These are phyloP conservation scores for Standfussiana lucernea DNA, from an alignment of 2,888 invertebrate genomes.

Conservation along the genomic window DNA sequence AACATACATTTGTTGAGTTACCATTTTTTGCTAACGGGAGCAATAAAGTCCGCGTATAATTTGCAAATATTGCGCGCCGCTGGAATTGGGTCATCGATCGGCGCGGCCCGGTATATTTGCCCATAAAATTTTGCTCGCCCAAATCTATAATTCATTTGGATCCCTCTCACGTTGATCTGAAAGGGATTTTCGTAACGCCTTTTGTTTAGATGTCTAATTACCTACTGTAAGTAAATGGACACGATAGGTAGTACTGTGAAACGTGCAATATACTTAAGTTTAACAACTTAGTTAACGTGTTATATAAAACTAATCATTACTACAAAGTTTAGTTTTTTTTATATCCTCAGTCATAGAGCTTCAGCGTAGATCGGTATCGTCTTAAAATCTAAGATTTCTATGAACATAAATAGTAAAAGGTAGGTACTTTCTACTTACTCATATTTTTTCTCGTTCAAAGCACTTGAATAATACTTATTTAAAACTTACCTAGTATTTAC, in stretches of 20 bases:
- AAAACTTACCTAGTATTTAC: neutral
- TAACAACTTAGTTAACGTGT: neutral
- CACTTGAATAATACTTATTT: neutral
- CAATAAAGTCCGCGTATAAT: slow-evolving; percentile 30
- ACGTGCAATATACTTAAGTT: neutral
- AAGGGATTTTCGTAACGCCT: neutral
- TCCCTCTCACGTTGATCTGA: neutral
- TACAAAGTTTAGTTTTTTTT: neutral
- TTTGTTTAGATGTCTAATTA: neutral
- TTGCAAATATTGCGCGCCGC: slow-evolving; percentile 44
- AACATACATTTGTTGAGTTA: neutral
- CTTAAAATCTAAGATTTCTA: neutral
- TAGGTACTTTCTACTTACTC: neutral
- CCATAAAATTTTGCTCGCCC: slow-evolving; percentile 6
- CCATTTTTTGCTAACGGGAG: neutral
- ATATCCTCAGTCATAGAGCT: neutral
- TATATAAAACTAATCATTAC: neutral
- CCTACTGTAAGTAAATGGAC: neutral
- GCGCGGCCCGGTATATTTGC: slow-evolving; percentile 17
- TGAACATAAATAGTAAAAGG: too few species aligned
- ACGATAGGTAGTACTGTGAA: neutral
- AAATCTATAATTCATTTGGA: slow-evolving; percentile 24
- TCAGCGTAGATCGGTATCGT: neutral
- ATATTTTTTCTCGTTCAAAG: neutral
- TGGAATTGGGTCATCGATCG: slow-evolving; percentile 58